phyloP scores from a whole-genome alignment of 2,888 invertebrate genomes.

The Dexiosoma caninum region DNA sequence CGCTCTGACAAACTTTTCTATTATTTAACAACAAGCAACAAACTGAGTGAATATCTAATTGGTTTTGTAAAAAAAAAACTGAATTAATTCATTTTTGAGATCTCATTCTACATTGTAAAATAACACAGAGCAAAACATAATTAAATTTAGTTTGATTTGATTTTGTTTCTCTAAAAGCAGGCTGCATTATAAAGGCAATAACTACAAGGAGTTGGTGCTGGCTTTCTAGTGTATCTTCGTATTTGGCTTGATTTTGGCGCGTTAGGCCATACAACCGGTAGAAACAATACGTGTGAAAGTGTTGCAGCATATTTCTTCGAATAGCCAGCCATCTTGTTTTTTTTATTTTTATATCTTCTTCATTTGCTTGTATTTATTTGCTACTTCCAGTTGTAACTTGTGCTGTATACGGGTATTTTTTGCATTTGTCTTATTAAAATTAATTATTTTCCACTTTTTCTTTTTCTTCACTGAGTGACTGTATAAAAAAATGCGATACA shows the following conservation, averaged over 20 bases:
- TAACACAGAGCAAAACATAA: no score
- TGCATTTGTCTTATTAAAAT: background rate
- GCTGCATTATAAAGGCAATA: background rate
- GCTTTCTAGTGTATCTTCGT: background rate
- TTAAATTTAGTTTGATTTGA: no score
- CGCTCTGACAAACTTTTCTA: no score
- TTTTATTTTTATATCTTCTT: background rate
- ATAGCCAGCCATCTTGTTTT: slow-evolving; percentile 4
- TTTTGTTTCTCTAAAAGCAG: background rate
- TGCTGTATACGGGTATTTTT: background rate
- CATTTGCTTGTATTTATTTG: no score
- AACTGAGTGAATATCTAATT: no score
- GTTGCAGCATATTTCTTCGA: slow-evolving; percentile 41
- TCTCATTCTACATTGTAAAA: no score
- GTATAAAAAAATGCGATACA: background rate
- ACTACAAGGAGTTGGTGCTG: background rate
- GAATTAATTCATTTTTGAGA: no score
- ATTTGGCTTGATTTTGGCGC: slow-evolving; percentile 2
- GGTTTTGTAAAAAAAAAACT: no score
- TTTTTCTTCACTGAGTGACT: background rate
- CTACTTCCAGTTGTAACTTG: background rate
- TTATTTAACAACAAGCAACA: no score
- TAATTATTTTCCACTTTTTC: slow-evolving; percentile 34
- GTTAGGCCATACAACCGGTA: background rate
- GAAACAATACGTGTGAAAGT: slow-evolving; percentile 48